A percentile compares a stretch with the other conserved stretches of the same genome.
Conservation (phyloP, 2,888 invertebrate species). For the Hyles lineata region DNA sequence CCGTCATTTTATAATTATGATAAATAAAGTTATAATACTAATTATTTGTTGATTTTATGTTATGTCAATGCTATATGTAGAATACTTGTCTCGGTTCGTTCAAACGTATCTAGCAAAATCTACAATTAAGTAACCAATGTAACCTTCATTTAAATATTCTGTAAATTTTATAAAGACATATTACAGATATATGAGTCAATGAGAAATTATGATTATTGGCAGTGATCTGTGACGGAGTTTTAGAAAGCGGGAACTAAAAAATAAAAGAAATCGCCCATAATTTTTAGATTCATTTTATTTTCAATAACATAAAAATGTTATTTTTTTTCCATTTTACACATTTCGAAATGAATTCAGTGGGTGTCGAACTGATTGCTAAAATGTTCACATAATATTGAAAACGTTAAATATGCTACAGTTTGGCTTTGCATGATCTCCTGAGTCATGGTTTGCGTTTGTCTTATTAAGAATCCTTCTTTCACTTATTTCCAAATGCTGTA, state of each 20-base stretch:
- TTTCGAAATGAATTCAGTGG: slow-evolving; percentile 81
- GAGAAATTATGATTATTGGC: no score
- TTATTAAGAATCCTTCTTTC: slow-evolving; percentile 75
- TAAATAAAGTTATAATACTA: no score
- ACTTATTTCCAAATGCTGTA: slow-evolving; percentile 83
- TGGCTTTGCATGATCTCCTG: slow-evolving; percentile 69
- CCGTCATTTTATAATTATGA: no score
- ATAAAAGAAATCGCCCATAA: slow-evolving; percentile 61
- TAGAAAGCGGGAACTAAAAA: slow-evolving; percentile 3
- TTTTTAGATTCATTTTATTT: slow-evolving; percentile 85
- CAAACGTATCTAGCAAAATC: no score
- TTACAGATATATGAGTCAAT: no score
- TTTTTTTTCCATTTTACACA: slow-evolving; percentile 81
- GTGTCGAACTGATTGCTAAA: slow-evolving; percentile 78
- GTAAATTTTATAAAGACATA: no score
- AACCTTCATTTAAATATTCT: no score
- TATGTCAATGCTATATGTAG: no score
- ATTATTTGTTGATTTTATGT: no score
- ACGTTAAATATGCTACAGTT: slow-evolving; percentile 74
- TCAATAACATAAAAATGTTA: slow-evolving; percentile 86
- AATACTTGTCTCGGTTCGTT: no score
- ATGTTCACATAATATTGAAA: slow-evolving; percentile 74
- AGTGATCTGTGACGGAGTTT: neutral
- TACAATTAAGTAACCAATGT: no score
- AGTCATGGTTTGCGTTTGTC: slow-evolving; percentile 69